These are phyloP conservation scores for Ictalurus punctatus DNA, from an alignment of 2,113 vertebrate species.

Conservation along the genomic window DNA sequence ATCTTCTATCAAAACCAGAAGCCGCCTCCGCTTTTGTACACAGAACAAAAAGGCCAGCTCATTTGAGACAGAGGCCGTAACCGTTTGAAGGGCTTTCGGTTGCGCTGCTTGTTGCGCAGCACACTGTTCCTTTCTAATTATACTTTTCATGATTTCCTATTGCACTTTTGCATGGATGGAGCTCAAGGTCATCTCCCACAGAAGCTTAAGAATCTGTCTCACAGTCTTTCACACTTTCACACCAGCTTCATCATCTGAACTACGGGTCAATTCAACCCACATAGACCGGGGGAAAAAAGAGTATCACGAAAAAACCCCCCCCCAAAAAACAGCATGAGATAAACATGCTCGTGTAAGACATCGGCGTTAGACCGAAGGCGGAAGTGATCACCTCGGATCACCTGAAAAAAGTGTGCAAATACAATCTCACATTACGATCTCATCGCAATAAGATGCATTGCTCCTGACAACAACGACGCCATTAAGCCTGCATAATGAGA, in stretches of 20 bases:
- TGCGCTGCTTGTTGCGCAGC: background rate
- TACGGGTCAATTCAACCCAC: background rate
- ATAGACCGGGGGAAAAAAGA: background rate
- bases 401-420: slow-evolving; percentile 27
- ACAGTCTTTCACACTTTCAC: background rate
- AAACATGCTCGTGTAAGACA: background rate
- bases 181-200: slow-evolving; percentile 21
- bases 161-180: slow-evolving; percentile 1
- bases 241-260: background rate
- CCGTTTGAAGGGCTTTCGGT: background rate
- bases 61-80: background rate
- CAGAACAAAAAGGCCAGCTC: slow-evolving; percentile 7
- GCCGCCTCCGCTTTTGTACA: slow-evolving; percentile 6
- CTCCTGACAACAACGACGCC: slow-evolving; percentile 43
- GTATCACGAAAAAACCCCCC: background rate
- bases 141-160: background rate
- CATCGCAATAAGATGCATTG: slow-evolving; percentile 37
- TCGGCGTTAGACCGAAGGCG: background rate
- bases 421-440: slow-evolving; percentile 13
- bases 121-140: slow-evolving; percentile 22
- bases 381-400: background rate
- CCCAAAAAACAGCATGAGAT: background rate
- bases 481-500: slow-evolving; percentile 43
- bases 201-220: background rate
- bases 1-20: slow-evolving; percentile 36